Evolutionary conservation across 2,797 vertebrate genomes (phyloP), one percentile per base, ranked within the genome.

Genomic region (Lophura swinhoii): DNA sequence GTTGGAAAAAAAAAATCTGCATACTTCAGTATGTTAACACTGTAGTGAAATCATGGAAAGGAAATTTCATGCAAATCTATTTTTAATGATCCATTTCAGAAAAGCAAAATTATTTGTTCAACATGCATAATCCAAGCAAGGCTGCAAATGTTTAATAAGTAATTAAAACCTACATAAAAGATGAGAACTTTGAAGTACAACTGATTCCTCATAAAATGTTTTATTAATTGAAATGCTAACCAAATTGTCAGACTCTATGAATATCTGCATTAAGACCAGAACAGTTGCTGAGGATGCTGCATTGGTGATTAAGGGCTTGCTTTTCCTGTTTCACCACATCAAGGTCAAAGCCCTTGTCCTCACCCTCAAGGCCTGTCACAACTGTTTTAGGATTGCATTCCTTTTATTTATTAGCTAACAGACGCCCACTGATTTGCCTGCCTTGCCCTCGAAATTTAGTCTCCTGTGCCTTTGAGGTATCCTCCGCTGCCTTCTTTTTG

Each of bases 161-260:
- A 91, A 91, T 81, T 91, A 84, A 95, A 91, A 85, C 12, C 39
- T 76, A 49, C 59, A 88, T 67, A 78, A 89, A 93, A 86, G 7
- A 85, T 83, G 49, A 91, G 33, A 94, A 75, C 7, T 75, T 78
- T 43, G 59, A 94, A n/a, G 41, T 80, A 41, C 35, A 86, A 75
- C 31, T 70, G 63, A 67, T 87, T 81, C 22, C 37, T 92, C 60
- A 70, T 20, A 67, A 91, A 93, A 94, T 76, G 55, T 88, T 93
- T 93, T 91, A 91, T 93, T 87, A 84, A 88, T 84, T 78, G 35
- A 91, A 91, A 84, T 24, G 6, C 31, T 81, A 81, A 63, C 35
- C 22, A 69, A 56, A 81, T 64, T 91, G 79, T 93, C 82, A 93
- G 79, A 67, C 46, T 48, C 5, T 75, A 75, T 93, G 35, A 89